Percentiles rank a stretch among this genome's conserved stretches.
phyloP scores from a whole-genome alignment of 1,140 invertebrate genomes.

The Brevipalpus yothersi region DNA sequence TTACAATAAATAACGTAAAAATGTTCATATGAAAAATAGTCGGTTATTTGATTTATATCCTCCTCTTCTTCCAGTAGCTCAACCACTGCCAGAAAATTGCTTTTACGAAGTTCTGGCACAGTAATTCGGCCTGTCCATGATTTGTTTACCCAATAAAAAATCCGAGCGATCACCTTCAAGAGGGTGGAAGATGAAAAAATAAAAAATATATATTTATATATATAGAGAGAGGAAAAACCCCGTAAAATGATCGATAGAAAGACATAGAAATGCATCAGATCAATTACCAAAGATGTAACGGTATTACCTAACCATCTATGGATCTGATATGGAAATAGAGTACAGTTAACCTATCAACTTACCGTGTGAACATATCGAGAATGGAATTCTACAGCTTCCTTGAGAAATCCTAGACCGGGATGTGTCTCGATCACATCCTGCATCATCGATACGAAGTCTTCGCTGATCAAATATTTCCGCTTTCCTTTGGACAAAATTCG shows the following conservation, averaged over 20 bases:
- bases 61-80: constrained; percentile 45
- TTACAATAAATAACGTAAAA: constrained; percentile 99
- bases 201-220: too few relatives aligned
- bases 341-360: constrained; percentile 15
- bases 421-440: constrained; percentile 99
- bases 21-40: constrained; percentile 97
- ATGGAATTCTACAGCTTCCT: constrained; percentile 94
- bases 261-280: neutral
- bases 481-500: constrained; percentile 33
- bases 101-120: constrained; percentile 61
- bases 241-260: neutral
- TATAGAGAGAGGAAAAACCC: neutral
- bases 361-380: constrained; percentile 91
- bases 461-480: constrained; percentile 25
- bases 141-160: constrained; percentile 92
- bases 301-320: too few relatives aligned
- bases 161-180: constrained; percentile 71
- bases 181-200: neutral
- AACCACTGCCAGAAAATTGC: constrained; percentile 45
- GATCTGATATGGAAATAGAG: too few relatives aligned
- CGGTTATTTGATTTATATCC: constrained; percentile 84
- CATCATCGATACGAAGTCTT: constrained; percentile 65
- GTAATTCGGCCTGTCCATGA: constrained; percentile 88
- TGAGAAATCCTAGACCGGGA: constrained; percentile 83
- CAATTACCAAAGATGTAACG: neutral